Evolutionary conservation across 2,113 vertebrate genomes (phyloP).

Genomic region (Candoia aspera): DNA sequence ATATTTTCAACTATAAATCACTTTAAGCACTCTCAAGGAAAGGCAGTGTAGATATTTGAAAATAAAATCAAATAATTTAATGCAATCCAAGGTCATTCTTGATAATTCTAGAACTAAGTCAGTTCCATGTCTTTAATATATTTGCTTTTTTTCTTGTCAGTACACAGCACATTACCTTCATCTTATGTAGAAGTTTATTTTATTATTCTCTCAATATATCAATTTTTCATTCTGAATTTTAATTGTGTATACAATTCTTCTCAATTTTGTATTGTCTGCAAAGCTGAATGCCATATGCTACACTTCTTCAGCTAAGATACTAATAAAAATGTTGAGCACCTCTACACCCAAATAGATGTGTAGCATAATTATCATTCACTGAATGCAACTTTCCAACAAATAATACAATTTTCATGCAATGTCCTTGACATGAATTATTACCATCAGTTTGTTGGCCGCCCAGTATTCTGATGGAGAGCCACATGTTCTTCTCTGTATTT

Average conservation of each 20-base stretch:
- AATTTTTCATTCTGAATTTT: conserved; percentile 20
- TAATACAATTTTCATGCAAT: conserved; percentile 4
- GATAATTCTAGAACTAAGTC: background rate
- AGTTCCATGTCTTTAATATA: background rate
- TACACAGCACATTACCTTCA: background rate
- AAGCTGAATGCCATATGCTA: background rate
- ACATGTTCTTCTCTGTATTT: background rate
- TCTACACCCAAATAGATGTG: background rate
- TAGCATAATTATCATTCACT: background rate
- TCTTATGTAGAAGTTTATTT: conserved; percentile 1
- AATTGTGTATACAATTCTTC: conserved; percentile 3
- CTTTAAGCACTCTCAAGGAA: background rate
- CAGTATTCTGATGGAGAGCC: background rate
- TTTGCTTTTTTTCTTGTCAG: background rate
- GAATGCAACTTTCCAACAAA: conserved; percentile 4
- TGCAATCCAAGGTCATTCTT: background rate
- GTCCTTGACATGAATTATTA: conserved; percentile 6
- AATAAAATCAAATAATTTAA: background rate
- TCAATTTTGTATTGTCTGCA: conserved; percentile 1
- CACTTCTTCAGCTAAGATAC: conserved; percentile 7
- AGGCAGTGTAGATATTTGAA: background rate
- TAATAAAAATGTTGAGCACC: conserved; percentile 17
- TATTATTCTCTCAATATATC: background rate
- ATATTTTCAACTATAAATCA: background rate
- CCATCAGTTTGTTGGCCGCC: background rate